Evolutionary conservation across 2,113 vertebrate species (phyloP), one percentile per base, ranked within the genome.

Genomic region (Spizaetus ornatus): DNA sequence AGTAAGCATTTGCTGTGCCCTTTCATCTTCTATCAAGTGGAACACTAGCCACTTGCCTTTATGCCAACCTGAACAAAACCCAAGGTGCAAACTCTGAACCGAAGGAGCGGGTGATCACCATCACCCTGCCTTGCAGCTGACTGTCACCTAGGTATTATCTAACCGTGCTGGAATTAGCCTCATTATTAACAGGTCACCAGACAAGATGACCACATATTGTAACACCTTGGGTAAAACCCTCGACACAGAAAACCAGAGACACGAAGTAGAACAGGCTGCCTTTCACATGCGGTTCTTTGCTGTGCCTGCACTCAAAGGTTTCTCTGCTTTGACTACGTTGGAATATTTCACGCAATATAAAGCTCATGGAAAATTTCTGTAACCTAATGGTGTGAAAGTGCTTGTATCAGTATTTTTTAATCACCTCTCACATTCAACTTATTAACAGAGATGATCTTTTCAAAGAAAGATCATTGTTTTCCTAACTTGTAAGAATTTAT

Each of bases 61-160:
- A 32, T 45, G 29, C 34, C 58, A 38, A 16, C 38, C 79, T 19
- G 13, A 34, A 31, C 27, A 50, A 69, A 69, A 56, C 26, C 7
- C 0, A 0, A 31, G 31, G 17, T 7, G 47, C 55, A 5, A 22
- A 26, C 42, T 42, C 20, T 3, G 17, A 34, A 27, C 5, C 0
- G 5, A 34, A 14, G 13, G 21, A 43, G 58, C 2, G 1, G 36
- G 43, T 34, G 9, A 38, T 20, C 58, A 19, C 42, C 58, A 50
- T 36, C 82, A 21, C 13, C 21, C 31, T 15, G 18, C 65, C 42
- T 15, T 22, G 72, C 19, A 62, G 56, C 71, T 34, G 36, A 10
- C 87, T 50, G 36, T 36, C 73, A 43, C 48, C 9, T 8, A 4
- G 36, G 26, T 18, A 11, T 66, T 45, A 38, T 2, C 61, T 31